Base-by-base conservation (phyloP, 2,113 vertebrate genomes). In the Amia ocellicauda region DNA sequence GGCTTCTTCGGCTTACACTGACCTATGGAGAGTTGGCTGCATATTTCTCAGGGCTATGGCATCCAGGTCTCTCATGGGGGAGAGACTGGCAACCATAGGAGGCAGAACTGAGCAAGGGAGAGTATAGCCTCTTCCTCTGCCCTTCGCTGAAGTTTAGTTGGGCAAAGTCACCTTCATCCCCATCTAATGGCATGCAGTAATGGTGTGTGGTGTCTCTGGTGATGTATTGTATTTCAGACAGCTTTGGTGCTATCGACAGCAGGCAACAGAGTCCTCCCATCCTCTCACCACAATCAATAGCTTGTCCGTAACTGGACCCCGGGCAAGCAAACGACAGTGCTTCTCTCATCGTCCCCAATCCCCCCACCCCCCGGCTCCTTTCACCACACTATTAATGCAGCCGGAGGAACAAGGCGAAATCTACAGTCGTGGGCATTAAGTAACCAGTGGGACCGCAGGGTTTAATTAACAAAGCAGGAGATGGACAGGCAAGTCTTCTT, bases 101-200 rank as follows among this genome's bases (percentile, higher is more conserved):
- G 11, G 5, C 31, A 5, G 11, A 36, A 7, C 11, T 36, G 31
- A 7, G 31, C 31, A 7, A 11, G 31, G 5, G 31, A 36, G 31
- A 7, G 31, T 36, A 36, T 11, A 36, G 29, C 53, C 27, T 26
- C 16, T 11, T 10, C 31, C 14, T 22, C 1, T 24, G 3, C 4
- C 8, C n/a, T 17, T 62, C 8, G 4, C 9, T 43, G 7, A 62
- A 64, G 74, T 70, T 28, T 77, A 77, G 68, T 81, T 79, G 41
- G 69, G 78, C 68, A 80, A 89, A 81, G 81, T 86, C 78, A 87
- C 77, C 81, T 88, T 86, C 70, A 20, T 20, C 55, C 64, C 62
- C 66, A n/a, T 60, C 40, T 45, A 68, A 69, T 45, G 53, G 59
- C 72, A 70, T n/a, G 3, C 52, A 31, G 67, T 58, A 62, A 58